Evolutionary conservation across 2,113 vertebrate genomes (phyloP), one percentile per base, ranked within the genome.

Genomic region (Mormoops blainvillei): DNA sequence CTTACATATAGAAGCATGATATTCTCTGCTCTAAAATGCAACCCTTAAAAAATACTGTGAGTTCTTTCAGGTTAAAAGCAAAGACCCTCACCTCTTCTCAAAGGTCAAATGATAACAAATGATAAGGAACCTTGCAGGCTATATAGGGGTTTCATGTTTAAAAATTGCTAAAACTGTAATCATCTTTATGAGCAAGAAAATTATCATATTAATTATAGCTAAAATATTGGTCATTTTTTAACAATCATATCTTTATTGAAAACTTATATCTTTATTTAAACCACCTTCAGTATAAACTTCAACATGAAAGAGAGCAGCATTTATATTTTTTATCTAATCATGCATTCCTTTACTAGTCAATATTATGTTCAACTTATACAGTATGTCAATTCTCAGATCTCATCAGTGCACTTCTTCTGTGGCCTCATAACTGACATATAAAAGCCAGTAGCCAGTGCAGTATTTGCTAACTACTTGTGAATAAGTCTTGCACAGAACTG

Each of bases 391-490:
- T 87, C 33, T 95, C 71, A 94, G 7, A 78, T 88, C 43, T 56
- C 36, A 41, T 67, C 61, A 38, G 13, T 76, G 36, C 3, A 54
- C 3, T 12, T 87, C 3, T 48, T 50, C 43, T 56, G 24, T 80
- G n/a, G 33, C 61, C 54, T 56, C 61, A 31, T 31, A 28, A 33
- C 15, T n/a, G 73, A 86, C 14, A 15, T 52, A 0, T 74, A 70
- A 95, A 85, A 33, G 61, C 28, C 61, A 31, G 28, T 6, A 63
- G 15, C n/a, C 74, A 80, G 16, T 45, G 3, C 33, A 33, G 2
- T 65, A 80, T 88, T 90, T 96, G 67, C 18, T 96, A 87, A 83
- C 73, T 83, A 26, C 43, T 43, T 74, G 22, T 90, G 74, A 94
- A 86, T 88, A 14, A 87, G 67, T 89, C 20, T 95, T 58, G 8